Evolutionary conservation across 2,888 invertebrate genomes (phyloP), one percentile per base, ranked within the genome.

Genomic region (Lissonota sp.): DNA sequence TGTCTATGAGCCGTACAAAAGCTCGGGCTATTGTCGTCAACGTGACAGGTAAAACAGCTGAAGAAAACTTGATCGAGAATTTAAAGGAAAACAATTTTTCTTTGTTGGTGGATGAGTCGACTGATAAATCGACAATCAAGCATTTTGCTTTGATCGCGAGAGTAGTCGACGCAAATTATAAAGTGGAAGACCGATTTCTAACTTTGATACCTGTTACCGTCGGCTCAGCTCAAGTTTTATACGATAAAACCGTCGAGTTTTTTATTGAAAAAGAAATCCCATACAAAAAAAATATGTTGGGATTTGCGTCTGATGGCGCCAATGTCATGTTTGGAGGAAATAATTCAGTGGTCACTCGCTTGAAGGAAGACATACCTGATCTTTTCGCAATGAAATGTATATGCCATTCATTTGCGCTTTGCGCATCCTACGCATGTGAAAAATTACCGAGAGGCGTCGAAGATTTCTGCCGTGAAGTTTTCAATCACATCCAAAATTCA

Each of bases 321-420:
- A 85, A 78, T 63, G 69, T 64, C 40, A 84, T 86, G 84, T 82
- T 86, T 72, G 82, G 83, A 40, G 57, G 44, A 40, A 67, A 83
- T 58, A 67, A 84, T 71, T 86, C 83, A 5, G 44, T 86, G 4
- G 69, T 67, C 42, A 74, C 78, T 12, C 46, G 72, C 5, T 71
- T 85, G 6, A 51, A 69, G 42, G 70, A 77, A 40, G 82, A 84
- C 67, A 53, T 80, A 12, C 77, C 79, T 12, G 72, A 77, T 70
- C 55, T 85, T 8, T 84, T 84, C 62, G 60, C 79, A 10, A 82
- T 84, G 80, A 84, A 83, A 60, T 89, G 88, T 73, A 84, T 87
- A 37, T 89, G 86, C 55, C 88, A 89, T 66, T 86, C 85, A 1
- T 87, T 89, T 75, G 81, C 83, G 16, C 71, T 88, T 73, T 88